Base-by-base conservation (phyloP, 2,113 vertebrate genomes). In the Garra rufa region DNA sequence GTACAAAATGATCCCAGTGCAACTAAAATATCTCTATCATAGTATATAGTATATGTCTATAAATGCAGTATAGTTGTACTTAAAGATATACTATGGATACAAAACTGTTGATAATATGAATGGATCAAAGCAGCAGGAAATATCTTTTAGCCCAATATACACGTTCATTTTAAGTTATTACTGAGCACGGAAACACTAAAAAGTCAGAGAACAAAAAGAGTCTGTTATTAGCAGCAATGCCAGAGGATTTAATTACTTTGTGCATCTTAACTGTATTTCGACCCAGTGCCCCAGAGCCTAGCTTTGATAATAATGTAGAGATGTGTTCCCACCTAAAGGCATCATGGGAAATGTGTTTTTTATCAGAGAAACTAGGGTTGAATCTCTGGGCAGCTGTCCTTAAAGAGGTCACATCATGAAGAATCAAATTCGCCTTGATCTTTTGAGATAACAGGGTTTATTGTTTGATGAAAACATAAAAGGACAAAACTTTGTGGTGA, bases 271-370 rank as follows among this genome's bases (percentile, higher is more conserved):
- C 28, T 76, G 74, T 38, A 38, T 57, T 57, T n/a, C 11, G 5
- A 50, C 76, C 61, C 46, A 28, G 61, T 55, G 61, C 34, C 30
- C 75, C 50, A 57, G 21, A 77, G 50, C 30, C 6, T n/a, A 9
- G 50, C 30, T 41, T 28, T 24, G 50, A 57, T 57, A 77, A 57
- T 15, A 77, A 77, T 41, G 19, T n/a, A 55, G 48, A 8, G 6
- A 57, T 38, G 30, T 77, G 10, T 77, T 57, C 19, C 19, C 8
- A 76, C 48, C 73, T 76, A 34, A 76, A 77, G 75, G 75, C 50
- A 77, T 77, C 21, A 14, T 30, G 28, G 26, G 34, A 69, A 38
- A 43, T 44, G 21, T 57, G 19, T 57, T 21, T 26, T 76, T 76
- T 28, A 76, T 52, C 73, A 50, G 73, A 52, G 8, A 76, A 76